Conservation (phyloP, 2,888 invertebrate genomes). For the Terebella lapidaria region DNA sequence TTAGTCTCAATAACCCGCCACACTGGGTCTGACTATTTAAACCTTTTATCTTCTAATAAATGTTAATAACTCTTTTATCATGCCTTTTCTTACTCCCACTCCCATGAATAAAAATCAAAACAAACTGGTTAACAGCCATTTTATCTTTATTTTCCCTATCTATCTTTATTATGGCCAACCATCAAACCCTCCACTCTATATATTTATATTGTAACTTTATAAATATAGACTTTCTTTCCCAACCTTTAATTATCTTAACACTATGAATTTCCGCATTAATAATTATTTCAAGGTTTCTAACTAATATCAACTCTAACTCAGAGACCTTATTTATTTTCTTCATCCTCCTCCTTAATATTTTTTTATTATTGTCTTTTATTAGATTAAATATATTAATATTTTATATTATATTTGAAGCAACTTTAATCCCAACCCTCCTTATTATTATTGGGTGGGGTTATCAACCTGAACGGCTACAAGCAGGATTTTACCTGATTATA, state of each 20-base stretch:
- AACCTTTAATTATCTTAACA: slow-evolving; percentile 57
- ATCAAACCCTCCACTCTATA: neutral
- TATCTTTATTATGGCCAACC: too few relatives aligned
- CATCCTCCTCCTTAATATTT: slow-evolving; percentile 12
- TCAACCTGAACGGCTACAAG: slow-evolving; percentile 67
- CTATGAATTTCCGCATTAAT: slow-evolving; percentile 64
- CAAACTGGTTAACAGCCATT: slow-evolving; percentile 51
- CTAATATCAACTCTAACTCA: slow-evolving; percentile 55
- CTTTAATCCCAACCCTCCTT: slow-evolving; percentile 65
- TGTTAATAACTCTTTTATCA: slow-evolving; percentile 53
- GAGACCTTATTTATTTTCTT: slow-evolving; percentile 44
- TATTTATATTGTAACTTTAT: neutral
- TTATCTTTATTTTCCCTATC: neutral
- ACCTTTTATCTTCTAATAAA: slow-evolving; percentile 60
- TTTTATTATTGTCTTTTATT: slow-evolving; percentile 60
- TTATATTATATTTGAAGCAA: slow-evolving; percentile 69
- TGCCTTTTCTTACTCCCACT: slow-evolving; percentile 13
- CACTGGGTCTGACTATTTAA: slow-evolving; percentile 65
- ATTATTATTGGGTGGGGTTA: slow-evolving; percentile 67
- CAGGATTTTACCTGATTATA: slow-evolving; percentile 66
- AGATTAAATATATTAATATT: slow-evolving; percentile 62
- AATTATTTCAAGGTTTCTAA: slow-evolving; percentile 59
- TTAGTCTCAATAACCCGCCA: slow-evolving; percentile 63
- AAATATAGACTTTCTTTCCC: slow-evolving; percentile 57
- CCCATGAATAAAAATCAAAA: slow-evolving; percentile 56